These are phyloP conservation scores for Parasteatoda lunata DNA, from an alignment of 2,888 invertebrate genomes.

Conservation along the genomic window DNA sequence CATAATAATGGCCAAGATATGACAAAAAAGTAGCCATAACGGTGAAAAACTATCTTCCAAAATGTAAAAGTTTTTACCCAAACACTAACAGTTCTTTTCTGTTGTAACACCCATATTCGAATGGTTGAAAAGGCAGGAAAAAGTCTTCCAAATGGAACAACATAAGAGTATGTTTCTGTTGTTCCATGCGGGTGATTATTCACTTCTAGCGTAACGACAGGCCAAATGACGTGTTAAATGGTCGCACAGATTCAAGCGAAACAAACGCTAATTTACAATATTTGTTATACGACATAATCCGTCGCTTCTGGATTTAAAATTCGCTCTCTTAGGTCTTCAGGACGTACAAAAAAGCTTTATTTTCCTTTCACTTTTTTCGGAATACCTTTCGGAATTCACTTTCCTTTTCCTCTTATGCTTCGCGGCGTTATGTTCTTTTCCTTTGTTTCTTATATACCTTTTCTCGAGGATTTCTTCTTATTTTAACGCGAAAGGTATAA, in stretches of 20 bases:
- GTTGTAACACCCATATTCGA: slow-evolving; percentile 13
- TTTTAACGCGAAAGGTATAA: no score
- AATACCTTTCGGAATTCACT: not conserved
- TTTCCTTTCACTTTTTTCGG: slow-evolving; percentile 37
- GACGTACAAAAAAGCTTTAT: not conserved
- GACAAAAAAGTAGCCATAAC: no score
- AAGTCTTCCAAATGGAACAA: slow-evolving; percentile 23
- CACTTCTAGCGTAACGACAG: slow-evolving; percentile 50
- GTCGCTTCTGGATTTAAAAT: not conserved
- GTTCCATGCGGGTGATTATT: slow-evolving; percentile 62
- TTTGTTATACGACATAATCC: not conserved
- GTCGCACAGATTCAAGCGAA: slow-evolving; percentile 46
- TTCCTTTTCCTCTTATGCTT: not conserved
- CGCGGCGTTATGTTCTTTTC: not conserved
- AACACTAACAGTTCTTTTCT: not conserved
- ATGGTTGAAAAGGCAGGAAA: slow-evolving; percentile 14
- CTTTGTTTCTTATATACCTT: no score
- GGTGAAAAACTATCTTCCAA: no score
- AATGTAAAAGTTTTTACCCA: not conserved
- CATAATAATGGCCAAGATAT: no score
- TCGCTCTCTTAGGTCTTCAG: not conserved
- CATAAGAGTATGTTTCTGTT: slow-evolving; percentile 25
- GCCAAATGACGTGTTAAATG: slow-evolving; percentile 54
- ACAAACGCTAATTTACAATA: slow-evolving; percentile 10
- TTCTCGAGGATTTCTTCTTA: no score